Base-by-base conservation (phyloP, 2,113 vertebrate species). In the Macaca nemestrina region DNA sequence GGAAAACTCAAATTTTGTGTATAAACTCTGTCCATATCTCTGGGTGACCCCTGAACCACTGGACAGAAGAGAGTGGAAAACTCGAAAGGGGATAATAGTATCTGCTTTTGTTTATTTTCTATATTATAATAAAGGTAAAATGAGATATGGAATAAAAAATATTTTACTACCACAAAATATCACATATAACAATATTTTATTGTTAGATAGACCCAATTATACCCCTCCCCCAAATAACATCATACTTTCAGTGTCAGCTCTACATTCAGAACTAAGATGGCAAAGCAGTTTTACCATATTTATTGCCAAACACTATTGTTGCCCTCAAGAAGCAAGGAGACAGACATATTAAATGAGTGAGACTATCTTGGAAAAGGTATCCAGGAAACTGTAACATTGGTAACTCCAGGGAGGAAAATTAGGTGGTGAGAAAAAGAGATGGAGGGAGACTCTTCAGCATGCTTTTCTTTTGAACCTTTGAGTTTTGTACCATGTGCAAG, bases 161-260 rank as follows among this genome's bases (percentile, higher is more conserved):
- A 91, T 72, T 79, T 93, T 76, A 70, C 22, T 79, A 38, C n/a
- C 78, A 25, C 9, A 90, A 90, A 93, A 95, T 78, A 76, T 30
- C 13, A 70, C 30, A 4, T n/a, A 45, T 40, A 81, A 52, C 57
- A 76, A 43, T 59, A 86, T 88, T 68, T 88, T 73, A 45, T 85
- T 90, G 67, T 85, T 88, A 80, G 87, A 90, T 0, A 30, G 67
- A 38, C 23, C 79, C 76, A 76, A 64, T 72, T 35, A 52, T 6
- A 84, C 50, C 57, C 22, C 45, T 48, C 6, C 20, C 38, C 8
- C 57, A 85, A 64, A 57, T 9, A 82, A 59, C 48, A 35, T 59
- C 35, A 30, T 3, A 40, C 20, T 91, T 61, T 40, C 7, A 17
- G 76, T 32, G 20, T 38, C 10, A 35, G 38, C 50, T 78, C 38